Evolutionary conservation across 1,140 invertebrate species (phyloP), one percentile per base, ranked within the genome.

Genomic region (Halyomorpha halys): DNA sequence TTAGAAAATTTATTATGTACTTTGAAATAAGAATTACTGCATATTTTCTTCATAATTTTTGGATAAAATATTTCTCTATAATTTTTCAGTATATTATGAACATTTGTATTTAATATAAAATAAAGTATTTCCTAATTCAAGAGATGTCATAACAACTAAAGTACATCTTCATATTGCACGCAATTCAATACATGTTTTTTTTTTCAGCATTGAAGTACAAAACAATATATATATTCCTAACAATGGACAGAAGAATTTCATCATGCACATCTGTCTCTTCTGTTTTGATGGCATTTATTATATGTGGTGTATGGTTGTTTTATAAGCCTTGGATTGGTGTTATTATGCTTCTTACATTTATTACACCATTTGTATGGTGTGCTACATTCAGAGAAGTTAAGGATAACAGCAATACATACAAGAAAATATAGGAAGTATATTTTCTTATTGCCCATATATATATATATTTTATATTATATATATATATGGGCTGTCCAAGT

Each of bases 241-340:
- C 60, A 21, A 51, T 67, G 45, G 59, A 64, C 27, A 62, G 63
- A 39, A 45, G 59, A n/a, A 39, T 67, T 14, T 64, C 66, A 15
- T 44, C 62, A 1, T 59, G 61, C 39, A 27, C 59, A n/a, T 61
- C 63, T n/a, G 34, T 63, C 13, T 63, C 66, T 14, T 64, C 63
- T 44, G 16, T 45, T 6, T 19, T 62, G 4, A 27, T 30, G 15
- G 61, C 44, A 30, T 27, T 61, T 9, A 54, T 61, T 16, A 34
- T 66, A 25, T 66, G 61, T 21, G 25, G 39, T 4, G 59, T 66
- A 11, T 66, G 65, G 65, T 34, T 54, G 18, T 23, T 51, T 13
- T 62, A 62, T 19, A 66, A 61, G n/a, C 61, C 61, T 34, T 63
- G 51, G 53, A 63, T 66, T 27, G 63, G 63, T 16, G 27, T 44